Evolutionary conservation across 2,113 vertebrate genomes (phyloP).

Genomic region (Excalfactoria chinensis): DNA sequence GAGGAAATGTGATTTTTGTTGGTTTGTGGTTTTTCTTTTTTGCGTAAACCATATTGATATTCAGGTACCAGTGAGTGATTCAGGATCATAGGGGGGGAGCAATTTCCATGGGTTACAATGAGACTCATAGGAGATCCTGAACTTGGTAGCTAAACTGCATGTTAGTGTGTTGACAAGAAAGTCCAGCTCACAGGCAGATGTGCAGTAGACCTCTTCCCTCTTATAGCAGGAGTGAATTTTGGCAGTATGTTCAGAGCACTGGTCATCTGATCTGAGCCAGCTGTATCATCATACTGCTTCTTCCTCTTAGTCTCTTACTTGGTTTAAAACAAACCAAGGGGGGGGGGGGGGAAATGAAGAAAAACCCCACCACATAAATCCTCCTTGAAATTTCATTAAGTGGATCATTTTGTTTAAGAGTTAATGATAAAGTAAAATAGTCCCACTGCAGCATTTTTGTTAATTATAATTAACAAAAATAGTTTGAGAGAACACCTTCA

Average conservation of each 20-base stretch:
- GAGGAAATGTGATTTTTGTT: background rate
- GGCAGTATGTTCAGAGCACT: background rate
- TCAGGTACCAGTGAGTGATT: background rate
- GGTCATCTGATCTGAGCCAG: background rate
- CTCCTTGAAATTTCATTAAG: background rate
- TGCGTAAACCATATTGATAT: background rate
- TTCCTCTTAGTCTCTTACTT: background rate
- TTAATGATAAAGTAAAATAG: background rate
- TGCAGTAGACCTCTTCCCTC: background rate
- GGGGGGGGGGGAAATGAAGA: no score
- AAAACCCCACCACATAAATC: background rate
- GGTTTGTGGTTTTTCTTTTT: background rate
- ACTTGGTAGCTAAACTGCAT: background rate
- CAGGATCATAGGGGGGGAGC: background rate
- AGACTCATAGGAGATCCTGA: background rate
- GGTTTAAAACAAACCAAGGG: background rate
- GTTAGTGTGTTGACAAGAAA: background rate
- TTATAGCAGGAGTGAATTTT: background rate
- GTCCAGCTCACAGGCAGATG: fast-evolving
- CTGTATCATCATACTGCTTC: fast-evolving
- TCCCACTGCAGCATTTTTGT: background rate
- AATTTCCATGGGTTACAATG: background rate
- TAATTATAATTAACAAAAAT: background rate
- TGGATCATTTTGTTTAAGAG: background rate
- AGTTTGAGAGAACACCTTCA: background rate